phyloP scores from a whole-genome alignment of 2,113 vertebrate genomes.

The Sialia sialis region DNA sequence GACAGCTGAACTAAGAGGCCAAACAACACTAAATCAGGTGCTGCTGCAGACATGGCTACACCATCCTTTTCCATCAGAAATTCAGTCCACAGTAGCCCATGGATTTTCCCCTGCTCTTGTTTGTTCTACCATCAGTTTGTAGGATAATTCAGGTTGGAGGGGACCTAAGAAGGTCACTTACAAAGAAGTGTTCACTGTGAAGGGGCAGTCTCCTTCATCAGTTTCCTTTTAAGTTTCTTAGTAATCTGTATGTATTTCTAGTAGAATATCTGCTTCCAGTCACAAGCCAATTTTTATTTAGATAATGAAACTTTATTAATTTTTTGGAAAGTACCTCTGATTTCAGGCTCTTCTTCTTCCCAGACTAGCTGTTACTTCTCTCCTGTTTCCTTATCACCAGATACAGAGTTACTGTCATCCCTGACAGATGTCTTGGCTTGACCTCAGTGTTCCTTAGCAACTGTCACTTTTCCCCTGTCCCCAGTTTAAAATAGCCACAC shows the following conservation, averaged over 20 bases:
- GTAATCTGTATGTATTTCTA: background rate
- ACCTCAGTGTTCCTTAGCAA: conserved; percentile 41
- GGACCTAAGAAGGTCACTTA: background rate
- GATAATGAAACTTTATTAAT: conserved; percentile 32
- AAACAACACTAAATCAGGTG: background rate
- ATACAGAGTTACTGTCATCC: conserved; percentile 51
- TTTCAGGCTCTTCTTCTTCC: conserved; percentile 47
- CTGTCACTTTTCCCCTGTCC: background rate
- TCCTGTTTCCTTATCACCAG: conserved; percentile 44
- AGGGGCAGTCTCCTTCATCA: background rate
- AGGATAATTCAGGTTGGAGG: background rate
- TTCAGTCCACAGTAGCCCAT: background rate
- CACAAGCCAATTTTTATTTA: conserved; percentile 29
- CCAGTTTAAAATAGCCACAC: conserved; percentile 24
- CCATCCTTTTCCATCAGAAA: background rate
- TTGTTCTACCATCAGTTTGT: background rate
- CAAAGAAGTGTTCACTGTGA: background rate
- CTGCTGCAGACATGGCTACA: background rate
- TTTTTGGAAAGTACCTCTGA: conserved; percentile 62
- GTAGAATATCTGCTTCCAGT: background rate
- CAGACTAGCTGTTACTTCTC: conserved; percentile 39
- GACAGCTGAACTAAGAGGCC: background rate
- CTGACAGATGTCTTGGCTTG: conserved; percentile 44
- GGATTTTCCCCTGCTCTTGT: background rate
- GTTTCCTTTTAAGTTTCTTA: background rate